Evolutionary conservation across 2,113 vertebrate species (phyloP), one percentile per base, ranked within the genome.

Genomic region (Heterotis niloticus): DNA sequence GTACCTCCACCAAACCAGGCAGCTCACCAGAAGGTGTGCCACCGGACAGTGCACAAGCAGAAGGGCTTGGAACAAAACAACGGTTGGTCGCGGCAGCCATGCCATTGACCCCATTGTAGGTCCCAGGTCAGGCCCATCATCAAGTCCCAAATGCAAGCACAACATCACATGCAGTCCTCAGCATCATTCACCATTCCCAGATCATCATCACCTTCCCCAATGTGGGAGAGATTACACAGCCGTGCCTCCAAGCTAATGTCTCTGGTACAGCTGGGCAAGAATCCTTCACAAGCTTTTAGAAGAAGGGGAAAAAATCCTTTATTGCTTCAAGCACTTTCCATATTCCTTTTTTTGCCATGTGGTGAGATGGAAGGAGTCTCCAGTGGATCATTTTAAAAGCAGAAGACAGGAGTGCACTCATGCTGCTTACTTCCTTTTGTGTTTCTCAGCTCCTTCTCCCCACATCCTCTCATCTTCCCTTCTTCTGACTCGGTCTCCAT

Each of bases 191-290:
- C 81, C 86, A 80, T 84, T 75, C 68, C 56, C 76, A 77, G 81
- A 79, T 76, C 60, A 59, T 2, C 64, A 69, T 67, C 70, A 67
- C 29, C 72, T 80, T 84, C 82, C 87, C 81, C 79, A 68, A 81
- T 79, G 74, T 71, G 77, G 80, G 81, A 85, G 74, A 83, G 84
- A 87, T 85, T 80, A 81, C 83, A 82, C 84, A 80, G 82, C 77
- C 74, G 69, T 72, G 80, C 82, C 85, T 80, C 80, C 65, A 54
- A 79, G 85, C 82, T 77, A 60, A 76, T 84, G 81, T 87, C 81
- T 86, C 78, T 52, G 60, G 65, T 52, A 79, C 71, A 77, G 77
- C 64, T 75, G 60, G 79, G 78, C 71, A 73, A 78, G 86, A 85
- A 80, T 84, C 64, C 67, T 76, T 80, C 78, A 78, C 79, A 81